Conservation (phyloP, 2,888 invertebrate species). For the Drosophila birchii region DNA sequence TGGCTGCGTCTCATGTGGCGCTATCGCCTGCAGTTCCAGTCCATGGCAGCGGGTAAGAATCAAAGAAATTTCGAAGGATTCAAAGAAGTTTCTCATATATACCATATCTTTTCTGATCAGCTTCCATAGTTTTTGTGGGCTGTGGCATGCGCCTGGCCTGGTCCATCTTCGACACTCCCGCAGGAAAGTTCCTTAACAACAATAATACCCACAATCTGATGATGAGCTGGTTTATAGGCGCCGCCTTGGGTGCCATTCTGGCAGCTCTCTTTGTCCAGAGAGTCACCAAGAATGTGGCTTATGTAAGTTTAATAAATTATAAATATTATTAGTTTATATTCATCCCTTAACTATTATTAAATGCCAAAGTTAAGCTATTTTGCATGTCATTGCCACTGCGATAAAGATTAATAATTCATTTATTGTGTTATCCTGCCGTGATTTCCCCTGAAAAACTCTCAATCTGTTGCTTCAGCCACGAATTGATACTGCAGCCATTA, state of each 20-base stretch:
- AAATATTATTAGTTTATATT: background rate
- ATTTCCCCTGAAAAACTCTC: constrained; percentile 8
- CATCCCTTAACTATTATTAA: background rate
- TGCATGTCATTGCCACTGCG: background rate
- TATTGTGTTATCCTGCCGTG: constrained; percentile 7
- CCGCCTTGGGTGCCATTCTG: constrained; percentile 71
- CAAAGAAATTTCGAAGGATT: background rate
- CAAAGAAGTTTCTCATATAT: too few species aligned
- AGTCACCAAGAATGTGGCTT: constrained; percentile 78
- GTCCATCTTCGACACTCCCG: constrained; percentile 78
- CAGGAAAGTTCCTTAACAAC: constrained; percentile 60
- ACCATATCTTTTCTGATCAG: constrained; percentile 40
- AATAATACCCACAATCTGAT: constrained; percentile 69
- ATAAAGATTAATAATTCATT: constrained; percentile 2
- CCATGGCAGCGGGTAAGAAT: constrained; percentile 74
- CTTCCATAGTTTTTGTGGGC: constrained; percentile 74
- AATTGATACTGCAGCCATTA: constrained; percentile 33
- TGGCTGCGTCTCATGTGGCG: constrained; percentile 74
- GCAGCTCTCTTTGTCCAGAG: constrained; percentile 78
- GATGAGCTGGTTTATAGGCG: constrained; percentile 82
- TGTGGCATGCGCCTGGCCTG: constrained; percentile 81
- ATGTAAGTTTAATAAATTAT: constrained; percentile 69
- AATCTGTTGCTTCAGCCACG: background rate
- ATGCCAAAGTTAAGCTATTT: background rate
- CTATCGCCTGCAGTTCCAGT: constrained; percentile 77